Evolutionary conservation across 2,113 vertebrate species (phyloP).

Genomic region (Fregetta grallaria): DNA sequence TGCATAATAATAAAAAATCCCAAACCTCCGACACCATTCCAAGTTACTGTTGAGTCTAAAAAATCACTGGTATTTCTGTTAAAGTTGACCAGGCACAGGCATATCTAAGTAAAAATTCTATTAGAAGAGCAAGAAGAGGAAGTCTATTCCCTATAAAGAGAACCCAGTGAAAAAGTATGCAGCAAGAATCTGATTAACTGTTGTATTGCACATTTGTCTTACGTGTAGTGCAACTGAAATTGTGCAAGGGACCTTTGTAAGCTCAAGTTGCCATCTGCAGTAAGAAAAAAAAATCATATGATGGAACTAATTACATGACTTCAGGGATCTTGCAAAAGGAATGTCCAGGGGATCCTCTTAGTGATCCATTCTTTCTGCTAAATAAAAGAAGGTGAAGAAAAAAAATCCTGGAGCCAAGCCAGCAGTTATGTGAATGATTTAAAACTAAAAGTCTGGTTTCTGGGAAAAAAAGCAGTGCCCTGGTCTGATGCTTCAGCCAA

Average conservation of each 20-base stretch:
- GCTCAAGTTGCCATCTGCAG: neutral
- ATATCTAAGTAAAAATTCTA: neutral
- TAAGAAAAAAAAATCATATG: neutral
- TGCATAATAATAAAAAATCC: neutral
- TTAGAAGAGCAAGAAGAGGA: neutral
- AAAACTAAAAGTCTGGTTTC: neutral
- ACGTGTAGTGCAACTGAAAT: neutral
- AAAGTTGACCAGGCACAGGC: neutral
- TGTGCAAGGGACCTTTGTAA: neutral
- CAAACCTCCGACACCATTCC: neutral
- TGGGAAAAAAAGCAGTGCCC: neutral
- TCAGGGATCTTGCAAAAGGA: neutral
- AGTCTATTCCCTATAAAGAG: neutral
- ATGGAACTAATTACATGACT: neutral
- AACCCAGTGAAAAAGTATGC: neutral
- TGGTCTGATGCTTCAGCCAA: conserved; percentile 10
- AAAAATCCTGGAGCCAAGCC: neutral
- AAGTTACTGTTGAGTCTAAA: neutral
- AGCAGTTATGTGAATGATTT: neutral
- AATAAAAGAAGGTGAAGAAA: neutral
- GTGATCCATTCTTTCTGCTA: neutral
- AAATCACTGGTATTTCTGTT: neutral
- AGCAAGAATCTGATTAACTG: neutral
- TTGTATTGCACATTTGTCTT: neutral
- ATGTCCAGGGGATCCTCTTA: neutral